Evolutionary conservation across 2,888 invertebrate genomes (phyloP), one percentile per base, ranked within the genome.

Genomic region (Bombylius discolor): DNA sequence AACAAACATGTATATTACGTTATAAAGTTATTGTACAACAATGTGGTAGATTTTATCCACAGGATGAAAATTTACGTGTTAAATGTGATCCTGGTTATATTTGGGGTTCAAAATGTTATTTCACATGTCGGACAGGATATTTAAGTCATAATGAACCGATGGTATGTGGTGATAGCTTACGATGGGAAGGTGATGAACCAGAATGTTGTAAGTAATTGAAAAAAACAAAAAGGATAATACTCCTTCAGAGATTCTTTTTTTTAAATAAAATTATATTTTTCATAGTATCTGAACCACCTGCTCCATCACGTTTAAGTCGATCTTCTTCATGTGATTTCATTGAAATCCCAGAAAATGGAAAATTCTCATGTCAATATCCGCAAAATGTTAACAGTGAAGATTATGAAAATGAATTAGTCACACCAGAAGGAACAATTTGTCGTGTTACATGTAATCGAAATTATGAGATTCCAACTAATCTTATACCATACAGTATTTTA

Each of bases 81-180:
- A 59, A 59, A 46, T 64, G 64, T 49, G 61, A 62, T 56, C 45
- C 58, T 1, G 60, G 58, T 5, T 56, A 55, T 31, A 61, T 64
- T 49, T 64, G 63, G 63, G 64, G 64, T 3, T 62, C 64, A 9
- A 59, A 57, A 39, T 64, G 64, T 50, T 14, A 48, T n/a, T 64
- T 64, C 42, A 44, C 33, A n/a, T 64, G 64, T 50, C 57, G 58
- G n/a, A 57, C 51, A 31, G 61, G 59, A 23, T 48, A 50, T 8
- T 52, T 62, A 12, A 62, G 56, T 36, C 62, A 62, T 49, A 36
- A 49, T 8, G 50, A 56, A 23, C 59, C 61, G n/a, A 44, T 64
- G 8, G 31, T 60, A 3, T 64, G 64, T 51, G 59, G 56, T 32
- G 64, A 64, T 45, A 58, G 56, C 33, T 56, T 61, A 34, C 36